Evolutionary conservation across 2,113 vertebrate genomes (phyloP).

Genomic region (Leptocoma aspasia): DNA sequence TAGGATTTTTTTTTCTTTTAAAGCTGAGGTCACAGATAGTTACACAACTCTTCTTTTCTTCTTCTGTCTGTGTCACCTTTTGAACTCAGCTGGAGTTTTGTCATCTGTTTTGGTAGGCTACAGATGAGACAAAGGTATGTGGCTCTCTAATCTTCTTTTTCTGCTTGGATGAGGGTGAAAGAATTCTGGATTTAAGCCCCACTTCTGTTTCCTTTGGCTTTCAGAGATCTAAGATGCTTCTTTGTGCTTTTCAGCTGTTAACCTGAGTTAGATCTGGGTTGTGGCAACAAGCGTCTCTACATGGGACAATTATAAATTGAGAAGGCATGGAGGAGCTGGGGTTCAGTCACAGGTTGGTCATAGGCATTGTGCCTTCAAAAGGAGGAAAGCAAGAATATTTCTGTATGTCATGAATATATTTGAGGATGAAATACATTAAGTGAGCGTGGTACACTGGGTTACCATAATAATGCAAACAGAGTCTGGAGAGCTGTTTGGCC

Average conservation of each 20-base stretch:
- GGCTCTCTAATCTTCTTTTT: background rate
- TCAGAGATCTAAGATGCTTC: background rate
- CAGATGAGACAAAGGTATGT: background rate
- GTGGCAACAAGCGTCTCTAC: background rate
- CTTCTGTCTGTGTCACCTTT: background rate
- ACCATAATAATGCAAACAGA: background rate
- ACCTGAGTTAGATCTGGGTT: background rate
- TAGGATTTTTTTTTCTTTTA: background rate
- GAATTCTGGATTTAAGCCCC: background rate
- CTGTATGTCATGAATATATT: background rate
- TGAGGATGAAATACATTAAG: background rate
- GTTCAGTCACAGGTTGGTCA: background rate
- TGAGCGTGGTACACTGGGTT: background rate
- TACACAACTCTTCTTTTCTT: background rate
- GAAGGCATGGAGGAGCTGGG: background rate
- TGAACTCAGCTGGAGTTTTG: background rate
- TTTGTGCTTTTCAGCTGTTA: background rate
- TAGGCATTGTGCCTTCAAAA: background rate
- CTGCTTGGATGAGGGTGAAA: background rate
- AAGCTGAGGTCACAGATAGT: background rate
- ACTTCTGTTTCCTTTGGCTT: slow-evolving; percentile 11
- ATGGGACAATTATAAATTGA: background rate
- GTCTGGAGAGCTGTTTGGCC: background rate
- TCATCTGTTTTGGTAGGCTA: background rate
- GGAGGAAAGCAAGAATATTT: background rate